These are phyloP conservation scores for Chionis minor DNA, from an alignment of 2,113 vertebrate genomes.

Conservation along the genomic window DNA sequence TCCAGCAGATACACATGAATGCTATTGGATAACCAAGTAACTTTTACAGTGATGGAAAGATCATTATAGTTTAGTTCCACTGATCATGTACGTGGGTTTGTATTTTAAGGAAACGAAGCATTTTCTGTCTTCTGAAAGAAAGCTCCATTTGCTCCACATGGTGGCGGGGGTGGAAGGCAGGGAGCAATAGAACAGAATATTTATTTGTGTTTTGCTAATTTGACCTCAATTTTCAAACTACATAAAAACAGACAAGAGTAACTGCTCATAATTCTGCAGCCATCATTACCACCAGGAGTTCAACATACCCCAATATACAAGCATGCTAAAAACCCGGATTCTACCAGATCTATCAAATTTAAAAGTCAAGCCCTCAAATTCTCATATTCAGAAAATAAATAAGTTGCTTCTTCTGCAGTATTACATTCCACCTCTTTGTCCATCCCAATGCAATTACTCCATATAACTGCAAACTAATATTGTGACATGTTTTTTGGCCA, in stretches of 20 bases:
- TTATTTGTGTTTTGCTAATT: slow-evolving; percentile 23
- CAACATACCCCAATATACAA: neutral
- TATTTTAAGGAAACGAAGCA: neutral
- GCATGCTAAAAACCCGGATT: neutral
- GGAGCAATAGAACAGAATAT: neutral
- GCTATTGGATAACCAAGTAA: neutral
- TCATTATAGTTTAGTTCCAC: neutral
- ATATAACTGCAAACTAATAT: neutral
- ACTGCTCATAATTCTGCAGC: neutral
- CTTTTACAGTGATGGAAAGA: neutral
- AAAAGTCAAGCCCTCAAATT: neutral
- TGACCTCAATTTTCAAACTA: slow-evolving; percentile 32
- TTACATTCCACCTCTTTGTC: neutral
- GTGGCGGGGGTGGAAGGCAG: neutral
- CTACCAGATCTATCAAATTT: neutral
- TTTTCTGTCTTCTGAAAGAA: neutral
- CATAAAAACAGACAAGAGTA: neutral
- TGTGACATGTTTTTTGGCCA: accelerated
- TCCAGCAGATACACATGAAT: neutral
- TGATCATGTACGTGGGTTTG: accelerated
- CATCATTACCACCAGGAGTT: neutral
- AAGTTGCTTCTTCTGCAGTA: accelerated
- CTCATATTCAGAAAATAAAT: neutral
- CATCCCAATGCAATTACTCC: neutral
- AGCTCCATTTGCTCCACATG: neutral